These are phyloP conservation scores for Trinectes maculatus DNA, from an alignment of 2,113 vertebrate species.

Conservation along the genomic window DNA sequence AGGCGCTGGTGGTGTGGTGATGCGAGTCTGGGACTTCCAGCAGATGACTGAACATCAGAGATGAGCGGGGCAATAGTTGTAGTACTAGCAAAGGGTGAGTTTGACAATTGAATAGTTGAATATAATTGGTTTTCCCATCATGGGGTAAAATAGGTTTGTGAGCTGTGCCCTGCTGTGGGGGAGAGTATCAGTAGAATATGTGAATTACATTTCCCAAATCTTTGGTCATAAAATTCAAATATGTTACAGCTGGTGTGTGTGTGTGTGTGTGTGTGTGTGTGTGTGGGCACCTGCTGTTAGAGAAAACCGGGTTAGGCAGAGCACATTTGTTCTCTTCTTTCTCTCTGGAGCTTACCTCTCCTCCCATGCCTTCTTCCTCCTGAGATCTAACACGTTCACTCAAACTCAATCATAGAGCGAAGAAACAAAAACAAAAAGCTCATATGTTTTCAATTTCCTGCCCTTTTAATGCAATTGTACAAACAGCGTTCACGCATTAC, in stretches of 20 bases:
- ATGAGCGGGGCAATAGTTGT: background rate
- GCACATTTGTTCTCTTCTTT: constrained; percentile 23
- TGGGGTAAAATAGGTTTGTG: constrained; percentile 34
- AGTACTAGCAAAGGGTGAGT: constrained; percentile 18
- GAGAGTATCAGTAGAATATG: constrained; percentile 23
- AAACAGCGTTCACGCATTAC: constrained; percentile 10
- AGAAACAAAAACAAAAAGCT: background rate
- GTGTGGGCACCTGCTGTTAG: constrained; percentile 26
- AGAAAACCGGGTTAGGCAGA: constrained; percentile 25
- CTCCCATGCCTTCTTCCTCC: constrained; percentile 1
- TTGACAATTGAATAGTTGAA: constrained; percentile 44
- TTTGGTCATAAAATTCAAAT: constrained; percentile 49
- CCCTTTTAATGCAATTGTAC: background rate
- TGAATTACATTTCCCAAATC: constrained; percentile 31
- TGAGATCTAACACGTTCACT: constrained; percentile 17
- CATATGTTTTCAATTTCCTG: background rate
- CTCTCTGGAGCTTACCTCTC: constrained; percentile 1
- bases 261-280: constrained; percentile 16
- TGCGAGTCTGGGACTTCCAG: constrained; percentile 33
- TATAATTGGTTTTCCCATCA: constrained; percentile 47
- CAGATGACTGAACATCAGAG: constrained; percentile 30
- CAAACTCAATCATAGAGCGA: background rate
- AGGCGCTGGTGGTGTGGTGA: constrained; percentile 24
- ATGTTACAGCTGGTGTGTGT: constrained; percentile 3
- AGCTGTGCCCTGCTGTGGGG: constrained; percentile 29